phyloP scores from a whole-genome alignment of 1,140 invertebrate species.

The Cyrtorhinus lividipennis region DNA sequence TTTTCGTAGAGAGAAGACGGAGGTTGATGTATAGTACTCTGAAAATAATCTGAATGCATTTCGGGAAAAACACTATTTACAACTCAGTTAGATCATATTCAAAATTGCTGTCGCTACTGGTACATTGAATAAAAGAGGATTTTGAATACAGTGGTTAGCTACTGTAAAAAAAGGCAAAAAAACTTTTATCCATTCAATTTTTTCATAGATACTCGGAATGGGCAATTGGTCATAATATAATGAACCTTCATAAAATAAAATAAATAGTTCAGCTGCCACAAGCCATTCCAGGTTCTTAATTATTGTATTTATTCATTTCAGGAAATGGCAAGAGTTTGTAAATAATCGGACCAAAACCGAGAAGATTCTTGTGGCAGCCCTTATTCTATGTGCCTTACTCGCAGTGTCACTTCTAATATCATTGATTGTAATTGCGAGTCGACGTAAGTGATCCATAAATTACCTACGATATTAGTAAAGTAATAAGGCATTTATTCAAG shows the following conservation, averaged over 20 bases:
- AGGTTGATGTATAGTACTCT: too few relatives aligned
- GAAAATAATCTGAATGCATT: too few relatives aligned
- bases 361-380: not conserved
- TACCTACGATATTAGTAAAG: not conserved
- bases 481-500: not conserved
- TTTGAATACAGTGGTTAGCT: too few relatives aligned
- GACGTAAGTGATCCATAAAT: not conserved
- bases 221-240: not conserved
- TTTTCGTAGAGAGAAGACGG: too few relatives aligned
- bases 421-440: not conserved
- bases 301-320: not conserved
- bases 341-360: not conserved
- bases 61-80: too few relatives aligned
- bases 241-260: not conserved
- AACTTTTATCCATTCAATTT: not conserved
- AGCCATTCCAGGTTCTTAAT: not conserved
- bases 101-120: too few relatives aligned
- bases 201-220: not conserved
- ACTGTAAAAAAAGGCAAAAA: too few relatives aligned
- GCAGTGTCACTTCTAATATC: not conserved
- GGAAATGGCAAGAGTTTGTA: not conserved
- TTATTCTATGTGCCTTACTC: not conserved
- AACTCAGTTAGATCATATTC: too few relatives aligned
- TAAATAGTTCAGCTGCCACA: not conserved
- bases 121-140: too few relatives aligned